These are phyloP conservation scores for Magallana ariakensis DNA, from an alignment of 1,140 invertebrate genomes.

Conservation along the genomic window DNA sequence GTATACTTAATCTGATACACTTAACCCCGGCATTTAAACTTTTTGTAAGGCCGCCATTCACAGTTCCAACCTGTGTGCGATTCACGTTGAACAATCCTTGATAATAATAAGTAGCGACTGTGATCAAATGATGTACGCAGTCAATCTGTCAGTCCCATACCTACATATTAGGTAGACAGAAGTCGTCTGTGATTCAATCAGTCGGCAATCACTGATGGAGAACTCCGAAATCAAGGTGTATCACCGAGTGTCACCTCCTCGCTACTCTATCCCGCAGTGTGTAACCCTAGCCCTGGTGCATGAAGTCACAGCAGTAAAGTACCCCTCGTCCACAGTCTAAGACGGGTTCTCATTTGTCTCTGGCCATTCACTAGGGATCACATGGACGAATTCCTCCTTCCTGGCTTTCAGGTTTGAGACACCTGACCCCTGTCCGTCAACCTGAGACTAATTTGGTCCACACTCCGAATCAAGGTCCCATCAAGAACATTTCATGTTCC, in stretches of 20 bases:
- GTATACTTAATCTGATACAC: conserved; percentile 34
- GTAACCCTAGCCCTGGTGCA: neutral
- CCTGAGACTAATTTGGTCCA: conserved; percentile 35
- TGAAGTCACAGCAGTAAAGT: conserved; percentile 5
- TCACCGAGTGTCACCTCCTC: neutral
- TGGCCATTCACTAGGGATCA: neutral
- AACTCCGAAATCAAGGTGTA: conserved; percentile 13
- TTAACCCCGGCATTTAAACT: conserved; percentile 32
- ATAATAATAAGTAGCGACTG: neutral
- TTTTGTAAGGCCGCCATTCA: conserved; percentile 20
- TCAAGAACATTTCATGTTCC: conserved; percentile 17
- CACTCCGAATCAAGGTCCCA: neutral
- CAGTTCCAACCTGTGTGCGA: neutral
- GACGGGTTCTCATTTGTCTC: neutral
- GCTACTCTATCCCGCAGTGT: neutral
- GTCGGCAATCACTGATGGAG: conserved; percentile 9
- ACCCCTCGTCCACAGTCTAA: neutral
- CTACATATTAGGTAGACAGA: neutral
- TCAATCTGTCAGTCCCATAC: neutral
- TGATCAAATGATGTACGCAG: conserved; percentile 15
- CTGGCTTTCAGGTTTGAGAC: neutral
- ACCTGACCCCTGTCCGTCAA: neutral
- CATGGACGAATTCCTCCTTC: neutral
- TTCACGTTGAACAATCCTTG: conserved; percentile 14
- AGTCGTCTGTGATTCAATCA: neutral